These are phyloP conservation scores for Gymnosoma rotundatum DNA, from an alignment of 2,888 invertebrate species.

Conservation along the genomic window DNA sequence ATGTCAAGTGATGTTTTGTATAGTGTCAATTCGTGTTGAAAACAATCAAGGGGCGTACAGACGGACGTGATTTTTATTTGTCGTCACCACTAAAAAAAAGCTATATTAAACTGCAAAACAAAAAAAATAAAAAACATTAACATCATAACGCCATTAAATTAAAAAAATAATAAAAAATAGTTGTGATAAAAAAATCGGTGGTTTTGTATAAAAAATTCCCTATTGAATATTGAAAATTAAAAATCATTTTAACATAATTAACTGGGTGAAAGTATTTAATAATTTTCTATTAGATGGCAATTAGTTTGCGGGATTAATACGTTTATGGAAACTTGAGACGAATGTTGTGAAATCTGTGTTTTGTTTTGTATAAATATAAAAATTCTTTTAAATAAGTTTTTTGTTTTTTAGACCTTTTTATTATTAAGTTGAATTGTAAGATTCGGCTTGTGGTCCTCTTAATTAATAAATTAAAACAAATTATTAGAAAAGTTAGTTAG, in stretches of 20 bases:
- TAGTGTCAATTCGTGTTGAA: slow-evolving; percentile 10
- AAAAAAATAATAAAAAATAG: no score
- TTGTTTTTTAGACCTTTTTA: no score
- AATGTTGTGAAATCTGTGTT: no score
- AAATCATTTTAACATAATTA: not conserved
- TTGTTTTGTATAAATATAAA: no score
- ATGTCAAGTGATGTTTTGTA: slow-evolving; percentile 50
- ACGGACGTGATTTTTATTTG: slow-evolving; percentile 31
- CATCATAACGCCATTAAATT: slow-evolving; percentile 5
- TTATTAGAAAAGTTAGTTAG: no score
- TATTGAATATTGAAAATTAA: not conserved
- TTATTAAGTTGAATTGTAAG: no score
- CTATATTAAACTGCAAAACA: slow-evolving; percentile 25
- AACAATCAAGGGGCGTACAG: not conserved
- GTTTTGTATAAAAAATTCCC: not conserved
- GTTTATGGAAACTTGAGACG: no score
- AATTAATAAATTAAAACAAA: no score
- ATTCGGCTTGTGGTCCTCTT: no score
- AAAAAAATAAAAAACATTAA: slow-evolving; percentile 27
- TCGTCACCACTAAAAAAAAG: slow-evolving; percentile 37
- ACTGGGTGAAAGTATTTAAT: not conserved
- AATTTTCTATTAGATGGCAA: not conserved
- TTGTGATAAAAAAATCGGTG: not conserved
- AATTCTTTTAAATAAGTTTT: no score
- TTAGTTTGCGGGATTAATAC: no score